Conservation (phyloP, 2,888 invertebrate species). For the Pseudococcus jackbeardsleyi region DNA sequence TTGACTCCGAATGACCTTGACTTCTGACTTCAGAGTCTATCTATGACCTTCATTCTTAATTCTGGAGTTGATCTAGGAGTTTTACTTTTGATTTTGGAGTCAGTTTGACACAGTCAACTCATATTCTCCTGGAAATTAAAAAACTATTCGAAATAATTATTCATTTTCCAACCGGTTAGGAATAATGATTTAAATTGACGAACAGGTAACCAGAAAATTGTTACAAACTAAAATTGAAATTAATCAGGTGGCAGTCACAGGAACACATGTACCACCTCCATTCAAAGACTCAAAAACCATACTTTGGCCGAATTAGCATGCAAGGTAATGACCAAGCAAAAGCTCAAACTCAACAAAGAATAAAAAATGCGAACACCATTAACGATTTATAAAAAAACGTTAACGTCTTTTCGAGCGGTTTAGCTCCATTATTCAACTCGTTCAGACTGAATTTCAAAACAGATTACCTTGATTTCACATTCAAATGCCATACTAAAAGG, state of each 20-base stretch:
- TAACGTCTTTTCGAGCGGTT: slow-evolving; percentile 4
- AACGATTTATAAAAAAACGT: slow-evolving; percentile 30
- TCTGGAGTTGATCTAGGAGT: too few relatives aligned
- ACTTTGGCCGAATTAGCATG: neutral
- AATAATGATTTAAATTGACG: too few relatives aligned
- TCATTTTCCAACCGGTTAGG: too few relatives aligned
- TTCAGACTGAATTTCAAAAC: slow-evolving; percentile 16
- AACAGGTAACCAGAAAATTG: too few relatives aligned
- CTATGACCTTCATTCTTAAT: too few relatives aligned
- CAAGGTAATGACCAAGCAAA: neutral
- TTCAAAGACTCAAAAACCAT: neutral
- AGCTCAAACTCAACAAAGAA: neutral
- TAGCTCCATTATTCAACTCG: slow-evolving; percentile 23
- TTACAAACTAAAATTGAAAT: too few relatives aligned
- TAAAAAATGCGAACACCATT: neutral
- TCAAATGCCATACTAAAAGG: slow-evolving; percentile 25
- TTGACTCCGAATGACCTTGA: too few relatives aligned
- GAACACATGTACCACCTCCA: neutral
- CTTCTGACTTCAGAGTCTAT: too few relatives aligned
- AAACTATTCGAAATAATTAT: too few relatives aligned
- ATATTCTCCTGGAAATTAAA: too few relatives aligned
- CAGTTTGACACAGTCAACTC: too few relatives aligned
- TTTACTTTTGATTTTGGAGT: too few relatives aligned
- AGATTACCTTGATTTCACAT: slow-evolving; percentile 27
- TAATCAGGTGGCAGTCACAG: neutral